A percentile compares a stretch with the other conserved stretches of the same genome.
phyloP scores from a whole-genome alignment of 2,113 vertebrate genomes.

The Oreochromis aureus region DNA sequence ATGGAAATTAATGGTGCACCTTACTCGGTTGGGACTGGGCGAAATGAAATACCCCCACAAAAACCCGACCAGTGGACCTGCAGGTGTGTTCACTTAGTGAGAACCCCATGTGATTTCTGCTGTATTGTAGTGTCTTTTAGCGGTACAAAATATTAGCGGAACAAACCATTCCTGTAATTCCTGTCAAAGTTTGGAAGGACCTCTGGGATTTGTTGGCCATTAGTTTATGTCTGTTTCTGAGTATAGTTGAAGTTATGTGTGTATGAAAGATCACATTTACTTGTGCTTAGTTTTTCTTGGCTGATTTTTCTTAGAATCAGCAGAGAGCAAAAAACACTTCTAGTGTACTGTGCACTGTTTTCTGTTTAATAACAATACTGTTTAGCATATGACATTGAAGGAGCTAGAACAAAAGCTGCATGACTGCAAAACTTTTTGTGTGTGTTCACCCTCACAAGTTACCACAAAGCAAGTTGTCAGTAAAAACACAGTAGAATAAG shows the following conservation, averaged over 20 bases:
- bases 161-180: neutral
- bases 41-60: neutral
- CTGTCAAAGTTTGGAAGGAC: neutral
- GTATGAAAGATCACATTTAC: neutral
- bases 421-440: slow-evolving; percentile 5
- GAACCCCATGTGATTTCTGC: neutral
- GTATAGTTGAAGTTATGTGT: neutral
- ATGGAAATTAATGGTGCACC: neutral
- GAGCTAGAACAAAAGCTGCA: neutral
- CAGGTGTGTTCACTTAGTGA: neutral
- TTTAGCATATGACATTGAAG: slow-evolving; percentile 24
- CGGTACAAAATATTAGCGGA: neutral
- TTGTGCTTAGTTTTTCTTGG: neutral
- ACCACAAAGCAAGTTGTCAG: slow-evolving; percentile 31
- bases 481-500: slow-evolving; percentile 48
- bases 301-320: neutral
- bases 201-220: neutral
- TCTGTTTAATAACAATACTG: slow-evolving; percentile 4
- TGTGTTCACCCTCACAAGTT: slow-evolving; percentile 11
- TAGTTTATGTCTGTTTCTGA: neutral
- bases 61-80: neutral
- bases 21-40: neutral
- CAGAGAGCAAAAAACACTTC: neutral
- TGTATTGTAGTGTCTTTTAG: neutral
- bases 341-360: neutral